These are phyloP conservation scores for Cacoxenus indagator DNA, from an alignment of 2,888 invertebrate genomes.

Conservation along the genomic window DNA sequence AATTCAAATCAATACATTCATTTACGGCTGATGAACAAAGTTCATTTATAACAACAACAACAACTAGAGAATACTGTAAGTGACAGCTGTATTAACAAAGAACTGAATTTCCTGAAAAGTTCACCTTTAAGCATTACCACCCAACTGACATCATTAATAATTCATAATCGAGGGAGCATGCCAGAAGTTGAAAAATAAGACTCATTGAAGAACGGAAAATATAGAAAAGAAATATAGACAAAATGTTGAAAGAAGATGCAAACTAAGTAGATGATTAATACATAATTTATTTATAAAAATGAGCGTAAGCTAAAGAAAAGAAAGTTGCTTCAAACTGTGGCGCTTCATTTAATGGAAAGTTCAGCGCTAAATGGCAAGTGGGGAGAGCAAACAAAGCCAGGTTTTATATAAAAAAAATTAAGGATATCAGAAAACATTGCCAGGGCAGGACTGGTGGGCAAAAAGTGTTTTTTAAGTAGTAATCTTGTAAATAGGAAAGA, in stretches of 20 bases:
- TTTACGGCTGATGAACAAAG: background rate
- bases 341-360: conserved; percentile 24
- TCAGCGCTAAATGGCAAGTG: background rate
- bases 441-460: background rate
- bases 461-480: background rate
- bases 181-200: conserved; percentile 8
- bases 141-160: conserved; percentile 53
- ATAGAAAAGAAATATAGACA: conserved; percentile 9
- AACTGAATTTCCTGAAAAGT: background rate
- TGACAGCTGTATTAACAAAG: conserved; percentile 20
- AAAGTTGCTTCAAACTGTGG: conserved; percentile 2
- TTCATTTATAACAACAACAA: background rate
- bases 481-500: conserved; percentile 12
- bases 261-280: conserved; percentile 52
- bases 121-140: conserved; percentile 38
- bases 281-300: conserved; percentile 49
- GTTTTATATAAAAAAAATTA: background rate
- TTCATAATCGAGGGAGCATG: conserved; percentile 47
- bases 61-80: background rate
- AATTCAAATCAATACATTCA: too few species aligned
- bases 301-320: background rate
- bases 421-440: background rate
- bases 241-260: conserved; percentile 29
- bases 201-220: background rate
- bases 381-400: too few species aligned